Evolutionary conservation across 2,797 vertebrate species (phyloP).

Genomic region (Xyrichtys novacula): DNA sequence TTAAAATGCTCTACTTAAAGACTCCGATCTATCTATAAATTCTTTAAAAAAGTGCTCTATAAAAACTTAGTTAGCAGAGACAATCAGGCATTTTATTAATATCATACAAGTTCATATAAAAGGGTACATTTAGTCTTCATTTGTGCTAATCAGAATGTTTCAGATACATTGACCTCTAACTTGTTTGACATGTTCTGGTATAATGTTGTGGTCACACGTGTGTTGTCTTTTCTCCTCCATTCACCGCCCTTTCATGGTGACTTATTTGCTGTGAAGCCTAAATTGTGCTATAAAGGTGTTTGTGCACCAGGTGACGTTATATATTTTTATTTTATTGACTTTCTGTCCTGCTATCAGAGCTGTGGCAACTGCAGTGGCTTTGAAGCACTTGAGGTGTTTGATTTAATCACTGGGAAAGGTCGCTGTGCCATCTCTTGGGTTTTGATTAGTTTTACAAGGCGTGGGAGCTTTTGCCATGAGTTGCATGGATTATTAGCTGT

Average conservation of each 20-base stretch:
- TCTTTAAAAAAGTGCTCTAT: not conserved
- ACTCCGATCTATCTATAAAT: not conserved
- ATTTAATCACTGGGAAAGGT: not conserved
- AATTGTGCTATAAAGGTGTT: not conserved
- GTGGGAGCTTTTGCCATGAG: not conserved
- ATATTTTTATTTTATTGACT: not conserved
- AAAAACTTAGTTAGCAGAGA: not conserved
- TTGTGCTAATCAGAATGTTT: not conserved
- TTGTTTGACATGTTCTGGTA: too few species aligned
- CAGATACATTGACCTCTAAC: not conserved
- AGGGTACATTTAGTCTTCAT: not conserved
- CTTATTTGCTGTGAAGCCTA: not conserved
- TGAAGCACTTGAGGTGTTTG: not conserved
- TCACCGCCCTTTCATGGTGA: not conserved
- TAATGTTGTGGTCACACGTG: not conserved
- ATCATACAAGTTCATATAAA: not conserved
- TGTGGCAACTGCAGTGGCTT: not conserved
- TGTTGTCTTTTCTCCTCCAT: not conserved
- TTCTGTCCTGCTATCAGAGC: not conserved
- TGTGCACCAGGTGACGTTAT: not conserved
- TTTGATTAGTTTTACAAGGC: not conserved
- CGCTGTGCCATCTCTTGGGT: not conserved
- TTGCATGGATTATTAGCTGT: not conserved
- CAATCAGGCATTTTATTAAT: not conserved
- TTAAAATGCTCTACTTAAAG: not conserved